phyloP scores from a whole-genome alignment of 2,797 vertebrate genomes.

The Chaetophractus vellerosus region DNA sequence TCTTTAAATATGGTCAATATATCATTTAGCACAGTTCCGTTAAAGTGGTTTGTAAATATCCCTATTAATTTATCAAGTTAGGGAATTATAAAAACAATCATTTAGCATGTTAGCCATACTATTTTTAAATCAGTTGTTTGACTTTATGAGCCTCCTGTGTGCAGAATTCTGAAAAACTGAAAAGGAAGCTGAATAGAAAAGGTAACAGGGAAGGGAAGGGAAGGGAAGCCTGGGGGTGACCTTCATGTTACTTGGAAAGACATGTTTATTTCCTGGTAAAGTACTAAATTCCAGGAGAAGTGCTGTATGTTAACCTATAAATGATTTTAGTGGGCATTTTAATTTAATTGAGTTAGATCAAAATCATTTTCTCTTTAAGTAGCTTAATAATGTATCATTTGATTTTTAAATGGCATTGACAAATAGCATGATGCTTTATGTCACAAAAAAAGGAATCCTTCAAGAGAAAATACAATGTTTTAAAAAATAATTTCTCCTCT shows the following conservation, averaged over 20 bases:
- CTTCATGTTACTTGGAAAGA: slow-evolving; percentile 56
- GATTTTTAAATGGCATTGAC: slow-evolving; percentile 30
- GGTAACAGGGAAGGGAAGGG: not conserved
- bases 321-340: slow-evolving; percentile 13
- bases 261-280: slow-evolving; percentile 16
- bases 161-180: not conserved
- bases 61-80: not conserved
- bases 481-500: not conserved
- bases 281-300: slow-evolving; percentile 23
- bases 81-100: not conserved
- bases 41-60: not conserved
- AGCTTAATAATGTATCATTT: not conserved
- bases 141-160: not conserved
- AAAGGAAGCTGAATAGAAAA: not conserved
- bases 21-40: not conserved
- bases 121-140: not conserved
- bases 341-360: slow-evolving; percentile 9
- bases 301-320: slow-evolving; percentile 14
- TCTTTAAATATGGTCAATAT: not conserved
- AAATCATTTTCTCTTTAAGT: slow-evolving; percentile 57
- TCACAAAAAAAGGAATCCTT: not conserved
- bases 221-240: not conserved
- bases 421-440: not conserved
- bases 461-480: not conserved
- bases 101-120: not conserved